Percentiles rank a stretch among this genome's conserved stretches.
phyloP scores from a whole-genome alignment of 1,140 invertebrate genomes.

The Danaus plexippus region DNA sequence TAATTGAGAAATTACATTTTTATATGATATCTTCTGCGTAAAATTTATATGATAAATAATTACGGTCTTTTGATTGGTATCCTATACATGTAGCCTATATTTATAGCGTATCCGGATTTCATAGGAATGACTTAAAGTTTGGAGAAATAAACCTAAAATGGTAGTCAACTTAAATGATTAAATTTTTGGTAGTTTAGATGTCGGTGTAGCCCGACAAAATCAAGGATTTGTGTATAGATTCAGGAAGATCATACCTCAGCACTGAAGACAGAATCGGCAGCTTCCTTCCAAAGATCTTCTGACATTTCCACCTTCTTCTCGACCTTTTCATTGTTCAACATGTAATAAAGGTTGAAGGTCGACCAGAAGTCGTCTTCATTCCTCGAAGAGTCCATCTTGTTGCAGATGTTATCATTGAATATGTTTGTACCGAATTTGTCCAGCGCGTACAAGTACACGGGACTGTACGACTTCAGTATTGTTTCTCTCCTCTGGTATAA shows the following conservation, averaged over 20 bases:
- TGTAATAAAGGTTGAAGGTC: conserved; percentile 47
- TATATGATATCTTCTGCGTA: too few species aligned
- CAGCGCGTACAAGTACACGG: conserved; percentile 58
- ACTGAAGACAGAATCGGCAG: conserved; percentile 41
- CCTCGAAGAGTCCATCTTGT: conserved; percentile 22
- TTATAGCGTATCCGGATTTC: too few species aligned
- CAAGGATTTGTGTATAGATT: too few species aligned
- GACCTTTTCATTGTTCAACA: conserved; percentile 24
- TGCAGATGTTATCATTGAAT: conserved; percentile 45
- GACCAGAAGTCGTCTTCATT: conserved; percentile 57
- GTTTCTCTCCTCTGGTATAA: conserved; percentile 51
- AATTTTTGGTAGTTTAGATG: too few species aligned
- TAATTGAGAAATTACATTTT: too few species aligned
- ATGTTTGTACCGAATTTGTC: conserved; percentile 53
- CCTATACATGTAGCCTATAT: too few species aligned
- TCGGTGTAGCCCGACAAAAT: too few species aligned
- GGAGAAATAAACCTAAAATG: too few species aligned
- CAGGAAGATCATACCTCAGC: conserved; percentile 34
- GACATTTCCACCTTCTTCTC: conserved; percentile 16
- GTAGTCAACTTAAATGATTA: too few species aligned
- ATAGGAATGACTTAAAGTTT: too few species aligned
- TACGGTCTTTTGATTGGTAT: too few species aligned
- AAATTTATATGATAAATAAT: too few species aligned
- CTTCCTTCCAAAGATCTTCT: conserved; percentile 24
- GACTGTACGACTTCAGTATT: conserved; percentile 52